A percentile compares a stretch with the other conserved stretches of the same genome.
Evolutionary conservation across 2,888 invertebrate genomes (phyloP).

Genomic region (Celastrina argiolus): DNA sequence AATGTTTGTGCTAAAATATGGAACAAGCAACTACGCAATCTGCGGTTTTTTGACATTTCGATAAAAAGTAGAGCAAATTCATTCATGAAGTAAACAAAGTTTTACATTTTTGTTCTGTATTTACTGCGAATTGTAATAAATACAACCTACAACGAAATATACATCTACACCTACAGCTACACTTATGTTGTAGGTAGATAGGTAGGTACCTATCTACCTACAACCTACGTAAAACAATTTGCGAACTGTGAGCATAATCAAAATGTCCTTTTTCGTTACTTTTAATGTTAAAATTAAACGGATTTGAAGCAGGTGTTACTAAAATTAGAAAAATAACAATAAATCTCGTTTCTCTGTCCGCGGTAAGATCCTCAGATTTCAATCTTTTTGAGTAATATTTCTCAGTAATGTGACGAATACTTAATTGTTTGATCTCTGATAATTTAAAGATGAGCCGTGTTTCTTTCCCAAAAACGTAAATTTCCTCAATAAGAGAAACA

Average conservation of each 20-base stretch:
- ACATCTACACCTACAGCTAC: too few species aligned
- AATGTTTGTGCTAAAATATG: not conserved
- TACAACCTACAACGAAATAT: too few species aligned
- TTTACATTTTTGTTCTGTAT: not conserved
- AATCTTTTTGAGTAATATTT: conserved; percentile 10
- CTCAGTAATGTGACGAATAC: conserved; percentile 11
- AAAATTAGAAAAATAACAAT: not conserved
- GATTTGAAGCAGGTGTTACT: not conserved
- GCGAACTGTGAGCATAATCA: not conserved
- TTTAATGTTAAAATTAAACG: too few species aligned
- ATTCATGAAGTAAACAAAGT: not conserved
- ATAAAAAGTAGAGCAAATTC: not conserved
- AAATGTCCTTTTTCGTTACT: not conserved
- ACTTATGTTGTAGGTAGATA: too few species aligned
- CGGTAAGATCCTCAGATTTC: conserved; percentile 4
- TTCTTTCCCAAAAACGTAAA: not conserved
- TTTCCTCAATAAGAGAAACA: not conserved
- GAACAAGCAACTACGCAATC: not conserved
- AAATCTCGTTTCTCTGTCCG: not conserved
- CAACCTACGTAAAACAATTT: too few species aligned
- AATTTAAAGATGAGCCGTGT: not conserved
- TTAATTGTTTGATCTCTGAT: not conserved
- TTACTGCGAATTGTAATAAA: too few species aligned
- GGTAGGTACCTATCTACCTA: too few species aligned
- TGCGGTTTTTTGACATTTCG: not conserved